A percentile compares a stretch with the other conserved stretches of the same genome.
Evolutionary conservation across 2,113 vertebrate genomes (phyloP).

Genomic region (Sarotherodon lohbergeri): DNA sequence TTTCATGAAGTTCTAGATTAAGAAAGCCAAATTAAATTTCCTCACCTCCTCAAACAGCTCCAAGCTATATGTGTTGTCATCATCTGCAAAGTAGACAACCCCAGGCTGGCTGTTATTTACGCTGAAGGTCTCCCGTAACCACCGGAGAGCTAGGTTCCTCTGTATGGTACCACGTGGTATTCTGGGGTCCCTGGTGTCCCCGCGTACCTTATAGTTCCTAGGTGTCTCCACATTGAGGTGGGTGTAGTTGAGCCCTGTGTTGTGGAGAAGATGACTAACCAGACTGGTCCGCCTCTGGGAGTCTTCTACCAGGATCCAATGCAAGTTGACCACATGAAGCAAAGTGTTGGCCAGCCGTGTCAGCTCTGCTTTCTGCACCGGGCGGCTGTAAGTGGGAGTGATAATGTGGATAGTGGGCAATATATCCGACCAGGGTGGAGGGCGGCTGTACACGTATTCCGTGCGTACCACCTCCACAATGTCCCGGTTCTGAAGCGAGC

Average conservation of each 20-base stretch:
- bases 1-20: background rate
- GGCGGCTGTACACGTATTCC: conserved; percentile 72
- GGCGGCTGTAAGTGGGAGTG: conserved; percentile 83
- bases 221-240: conserved; percentile 86
- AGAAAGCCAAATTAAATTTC: background rate
- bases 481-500: conserved; percentile 75
- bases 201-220: conserved; percentile 73
- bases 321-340: conserved; percentile 86
- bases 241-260: conserved; percentile 85
- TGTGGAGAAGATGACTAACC: conserved; percentile 80
- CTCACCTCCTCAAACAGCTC: conserved; percentile 94
- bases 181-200: conserved; percentile 47
- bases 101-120: conserved; percentile 68
- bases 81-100: conserved; percentile 93
- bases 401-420: conserved; percentile 80
- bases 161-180: conserved; percentile 86
- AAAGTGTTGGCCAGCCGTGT: conserved; percentile 89
- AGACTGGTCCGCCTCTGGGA: conserved; percentile 75
- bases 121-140: conserved; percentile 81
- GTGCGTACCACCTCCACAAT: conserved; percentile 85
- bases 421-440: conserved; percentile 76
- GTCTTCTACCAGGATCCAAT: conserved; percentile 95
- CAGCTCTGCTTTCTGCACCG: conserved; percentile 93
- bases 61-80: conserved; percentile 95
- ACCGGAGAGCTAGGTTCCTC: conserved; percentile 87